Conservation (phyloP, 2,797 vertebrate genomes). For the Rhynchotus rufescens region DNA sequence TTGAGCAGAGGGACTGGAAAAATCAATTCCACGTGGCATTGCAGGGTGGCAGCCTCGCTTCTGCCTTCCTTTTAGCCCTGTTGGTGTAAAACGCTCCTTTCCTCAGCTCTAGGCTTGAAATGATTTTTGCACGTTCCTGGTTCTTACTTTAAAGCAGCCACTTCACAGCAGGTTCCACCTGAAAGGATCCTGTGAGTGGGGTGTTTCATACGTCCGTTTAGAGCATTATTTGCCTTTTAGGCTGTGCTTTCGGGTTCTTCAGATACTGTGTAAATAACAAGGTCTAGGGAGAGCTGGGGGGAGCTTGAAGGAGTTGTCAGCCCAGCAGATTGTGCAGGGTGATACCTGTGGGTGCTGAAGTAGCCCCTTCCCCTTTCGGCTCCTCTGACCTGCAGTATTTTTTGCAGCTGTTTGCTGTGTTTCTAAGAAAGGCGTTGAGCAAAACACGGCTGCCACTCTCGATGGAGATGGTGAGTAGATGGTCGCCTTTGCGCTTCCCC, state of each 20-base stretch:
- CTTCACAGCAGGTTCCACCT: background rate
- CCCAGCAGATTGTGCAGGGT: background rate
- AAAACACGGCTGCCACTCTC: slow-evolving; percentile 67
- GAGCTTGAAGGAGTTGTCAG: background rate
- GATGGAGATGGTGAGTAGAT: slow-evolving; percentile 79
- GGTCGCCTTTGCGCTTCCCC: background rate
- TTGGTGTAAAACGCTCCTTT: background rate
- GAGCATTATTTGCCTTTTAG: background rate
- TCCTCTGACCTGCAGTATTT: slow-evolving; percentile 40
- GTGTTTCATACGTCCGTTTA: background rate
- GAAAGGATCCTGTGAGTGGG: background rate
- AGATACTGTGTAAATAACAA: background rate
- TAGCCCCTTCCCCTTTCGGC: background rate
- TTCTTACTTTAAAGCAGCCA: background rate
- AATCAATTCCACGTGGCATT: background rate
- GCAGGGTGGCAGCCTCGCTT: fast-evolving
- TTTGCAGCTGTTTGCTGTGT: slow-evolving; percentile 90
- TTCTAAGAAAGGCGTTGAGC: slow-evolving; percentile 87
- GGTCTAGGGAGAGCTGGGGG: background rate
- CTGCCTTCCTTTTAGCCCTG: background rate
- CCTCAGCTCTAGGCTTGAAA: background rate
- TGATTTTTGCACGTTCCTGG: background rate
- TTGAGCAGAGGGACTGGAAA: background rate
- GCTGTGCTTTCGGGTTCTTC: background rate
- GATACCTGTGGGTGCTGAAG: background rate